These are phyloP conservation scores for Trachythela sp. DNA, from an alignment of 64 coral and sea anemone species.

Conservation along the genomic window DNA sequence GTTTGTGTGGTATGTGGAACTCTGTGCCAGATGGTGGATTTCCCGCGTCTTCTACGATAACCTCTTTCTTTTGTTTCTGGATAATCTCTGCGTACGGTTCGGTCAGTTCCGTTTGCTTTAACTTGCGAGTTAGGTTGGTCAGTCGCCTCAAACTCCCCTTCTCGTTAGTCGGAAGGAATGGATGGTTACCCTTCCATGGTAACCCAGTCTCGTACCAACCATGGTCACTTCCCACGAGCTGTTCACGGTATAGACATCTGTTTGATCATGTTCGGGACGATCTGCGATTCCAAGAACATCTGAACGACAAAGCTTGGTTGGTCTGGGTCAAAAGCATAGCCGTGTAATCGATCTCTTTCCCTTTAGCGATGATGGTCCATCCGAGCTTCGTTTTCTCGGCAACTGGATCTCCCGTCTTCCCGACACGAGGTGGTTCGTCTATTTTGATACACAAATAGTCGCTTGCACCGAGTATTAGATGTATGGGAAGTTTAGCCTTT, in stretches of 20 bases:
- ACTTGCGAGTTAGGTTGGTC: neutral
- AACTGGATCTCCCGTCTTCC: slow-evolving; percentile 19
- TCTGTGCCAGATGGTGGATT: neutral
- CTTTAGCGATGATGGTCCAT: slow-evolving; percentile 34
- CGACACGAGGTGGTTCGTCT: neutral
- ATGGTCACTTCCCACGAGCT: neutral
- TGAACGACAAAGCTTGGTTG: neutral
- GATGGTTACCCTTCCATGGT: slow-evolving; percentile 38
- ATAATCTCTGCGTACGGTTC: slow-evolving; percentile 7
- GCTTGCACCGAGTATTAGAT: slow-evolving; percentile 32
- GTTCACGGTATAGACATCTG: slow-evolving; percentile 23
- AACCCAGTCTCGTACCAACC: slow-evolving; percentile 26
- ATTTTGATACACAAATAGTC: slow-evolving; percentile 33
- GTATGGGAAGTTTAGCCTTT: slow-evolving; percentile 1
- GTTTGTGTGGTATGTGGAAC: slow-evolving; percentile 33
- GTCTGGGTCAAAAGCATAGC: neutral
- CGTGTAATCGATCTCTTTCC: neutral
- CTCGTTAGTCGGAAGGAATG: slow-evolving; percentile 7
- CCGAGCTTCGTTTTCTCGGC: slow-evolving; percentile 48
- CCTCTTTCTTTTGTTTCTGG: neutral
- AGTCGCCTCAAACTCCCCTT: slow-evolving; percentile 17
- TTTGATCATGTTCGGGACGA: slow-evolving; percentile 5
- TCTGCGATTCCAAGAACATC: slow-evolving; percentile 2
- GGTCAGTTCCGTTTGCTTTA: neutral
- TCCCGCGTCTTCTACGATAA: neutral